A percentile compares a stretch with the other conserved stretches of the same genome.
These are phyloP conservation scores for Leptura quadrifasciata DNA, from an alignment of 2,888 invertebrate species.

Conservation along the genomic window DNA sequence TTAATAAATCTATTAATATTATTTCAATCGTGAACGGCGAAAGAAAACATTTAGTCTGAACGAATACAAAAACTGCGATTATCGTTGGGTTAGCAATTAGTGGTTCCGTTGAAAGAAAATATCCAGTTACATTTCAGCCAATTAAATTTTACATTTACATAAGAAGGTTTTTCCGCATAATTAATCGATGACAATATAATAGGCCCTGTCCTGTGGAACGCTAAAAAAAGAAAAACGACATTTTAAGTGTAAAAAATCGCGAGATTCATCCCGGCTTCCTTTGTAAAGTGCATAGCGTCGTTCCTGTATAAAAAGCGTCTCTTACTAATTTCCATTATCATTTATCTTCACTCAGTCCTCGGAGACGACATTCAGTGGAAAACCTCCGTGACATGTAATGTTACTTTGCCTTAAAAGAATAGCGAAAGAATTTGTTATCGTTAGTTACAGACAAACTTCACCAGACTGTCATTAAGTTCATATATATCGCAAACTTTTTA, in stretches of 20 bases:
- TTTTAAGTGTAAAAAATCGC: slow-evolving; percentile 61
- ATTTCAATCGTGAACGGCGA: too few species aligned
- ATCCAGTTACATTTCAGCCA: slow-evolving; percentile 30
- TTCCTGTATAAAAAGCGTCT: slow-evolving; percentile 67
- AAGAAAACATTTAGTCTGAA: background rate
- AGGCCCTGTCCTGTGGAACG: slow-evolving; percentile 18
- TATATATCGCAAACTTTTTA: slow-evolving; percentile 36
- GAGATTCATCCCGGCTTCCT: slow-evolving; percentile 52
- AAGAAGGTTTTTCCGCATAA: slow-evolving; percentile 24
- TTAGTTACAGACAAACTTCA: slow-evolving; percentile 55
- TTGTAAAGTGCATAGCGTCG: slow-evolving; percentile 67
- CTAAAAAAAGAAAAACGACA: slow-evolving; percentile 56
- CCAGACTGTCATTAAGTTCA: slow-evolving; percentile 51
- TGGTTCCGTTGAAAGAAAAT: slow-evolving; percentile 5
- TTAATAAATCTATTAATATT: too few species aligned
- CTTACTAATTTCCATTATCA: slow-evolving; percentile 72
- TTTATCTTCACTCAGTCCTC: slow-evolving; percentile 66
- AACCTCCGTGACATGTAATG: slow-evolving; percentile 65
- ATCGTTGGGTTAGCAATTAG: background rate
- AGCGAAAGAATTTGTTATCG: slow-evolving; percentile 64
- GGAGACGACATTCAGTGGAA: slow-evolving; percentile 55
- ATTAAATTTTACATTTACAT: slow-evolving; percentile 27
- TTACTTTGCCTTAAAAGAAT: slow-evolving; percentile 62
- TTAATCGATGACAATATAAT: slow-evolving; percentile 27
- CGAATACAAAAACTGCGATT: background rate